These are phyloP conservation scores for Balaeniceps rex DNA, from an alignment of 2,113 vertebrate genomes.

Conservation along the genomic window DNA sequence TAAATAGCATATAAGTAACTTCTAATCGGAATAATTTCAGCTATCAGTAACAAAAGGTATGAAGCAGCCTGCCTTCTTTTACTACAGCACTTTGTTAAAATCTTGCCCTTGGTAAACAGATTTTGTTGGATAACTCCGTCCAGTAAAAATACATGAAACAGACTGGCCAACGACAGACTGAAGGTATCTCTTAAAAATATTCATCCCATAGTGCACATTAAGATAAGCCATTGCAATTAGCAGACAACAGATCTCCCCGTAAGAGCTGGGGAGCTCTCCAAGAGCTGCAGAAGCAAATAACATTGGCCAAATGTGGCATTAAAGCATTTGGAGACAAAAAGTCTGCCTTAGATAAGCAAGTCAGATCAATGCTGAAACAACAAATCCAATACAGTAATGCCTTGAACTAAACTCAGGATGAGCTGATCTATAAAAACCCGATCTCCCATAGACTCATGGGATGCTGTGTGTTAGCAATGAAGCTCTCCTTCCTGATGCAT, in stretches of 20 bases:
- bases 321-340: constrained; percentile 7
- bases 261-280: neutral
- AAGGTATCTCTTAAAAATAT: neutral
- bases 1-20: neutral
- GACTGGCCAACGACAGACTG: neutral
- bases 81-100: neutral
- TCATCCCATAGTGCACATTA: neutral
- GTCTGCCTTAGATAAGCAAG: constrained; percentile 4
- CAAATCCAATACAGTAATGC: neutral
- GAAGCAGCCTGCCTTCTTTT: neutral
- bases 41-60: neutral
- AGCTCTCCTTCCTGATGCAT: neutral
- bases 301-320: neutral
- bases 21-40: neutral
- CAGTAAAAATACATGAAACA: neutral
- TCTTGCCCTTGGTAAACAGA: neutral
- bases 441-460: neutral
- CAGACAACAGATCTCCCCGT: neutral
- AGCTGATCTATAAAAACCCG: neutral
- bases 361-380: neutral
- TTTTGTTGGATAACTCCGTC: neutral
- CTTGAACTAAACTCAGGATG: neutral
- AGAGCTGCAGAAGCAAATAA: neutral
- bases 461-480: neutral
- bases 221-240: neutral